Evolutionary conservation across 2,113 vertebrate genomes (phyloP), one percentile per base, ranked within the genome.

Genomic region (Ornithorhynchus anatinus): DNA sequence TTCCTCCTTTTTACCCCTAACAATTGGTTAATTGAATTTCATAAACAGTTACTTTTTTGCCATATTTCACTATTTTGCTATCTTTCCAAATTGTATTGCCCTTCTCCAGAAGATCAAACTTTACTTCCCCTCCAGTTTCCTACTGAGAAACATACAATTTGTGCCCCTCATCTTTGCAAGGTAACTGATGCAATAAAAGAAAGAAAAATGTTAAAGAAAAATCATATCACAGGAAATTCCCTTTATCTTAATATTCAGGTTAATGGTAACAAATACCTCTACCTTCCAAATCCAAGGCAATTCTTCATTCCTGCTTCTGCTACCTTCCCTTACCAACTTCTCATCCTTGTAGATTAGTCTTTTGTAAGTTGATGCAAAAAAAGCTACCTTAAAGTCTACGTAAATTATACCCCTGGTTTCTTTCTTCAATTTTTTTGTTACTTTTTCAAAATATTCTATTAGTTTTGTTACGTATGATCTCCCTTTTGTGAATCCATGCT

Each of bases 401-500:
- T 86, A 89, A 91, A 86, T 89, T 86, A 84, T 63, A 75, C 68
- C 77, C 85, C 59, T 72, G 77, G 81, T 59, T 84, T 87, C 80
- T 68, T 74, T 83, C 84, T 81, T 84, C 67, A 81, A 51, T 85
- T 84, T 77, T 91, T 80, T 84, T 63, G 70, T 39, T 82, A 83
- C 86, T 81, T 67, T 67, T 59, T 59, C 76, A 64, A 87, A 91
- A 90, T 91, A 91, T 89, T 92, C 92, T 91, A 87, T 90, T 91
- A 91, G 86, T 87, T 92, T 92, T 88, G 90, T 93, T 92, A 92
- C 54, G 36, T 91, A 87, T 89, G 89, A 91, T 82, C 87, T 94
- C 89, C 89, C 84, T 93, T 93, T 93, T 93, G 89, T 90, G 93
- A 92, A 91, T 89, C 87, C 89, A 80, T 91, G 91, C 90, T 91